These are phyloP conservation scores for Zalophus californianus DNA, from an alignment of 2,797 vertebrate genomes.

Conservation along the genomic window DNA sequence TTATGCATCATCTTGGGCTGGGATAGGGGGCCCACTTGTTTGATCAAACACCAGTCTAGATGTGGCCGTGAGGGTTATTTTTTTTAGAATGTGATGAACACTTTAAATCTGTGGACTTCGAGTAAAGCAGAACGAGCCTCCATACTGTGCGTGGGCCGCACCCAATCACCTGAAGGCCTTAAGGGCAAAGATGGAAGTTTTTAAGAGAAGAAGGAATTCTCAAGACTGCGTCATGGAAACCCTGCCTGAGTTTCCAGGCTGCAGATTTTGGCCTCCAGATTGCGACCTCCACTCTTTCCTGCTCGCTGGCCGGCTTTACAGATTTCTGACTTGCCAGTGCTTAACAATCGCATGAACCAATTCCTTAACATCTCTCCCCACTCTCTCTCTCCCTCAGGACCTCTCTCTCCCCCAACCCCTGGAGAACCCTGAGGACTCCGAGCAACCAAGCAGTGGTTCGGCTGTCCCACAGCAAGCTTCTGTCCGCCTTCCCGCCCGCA, in stretches of 20 bases:
- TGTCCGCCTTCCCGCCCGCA: rapidly evolving
- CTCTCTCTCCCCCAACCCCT: not conserved
- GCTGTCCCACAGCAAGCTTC: not conserved
- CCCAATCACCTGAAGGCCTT: not conserved
- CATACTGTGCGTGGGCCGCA: rapidly evolving
- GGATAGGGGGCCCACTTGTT: rapidly evolving
- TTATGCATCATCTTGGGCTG: rapidly evolving
- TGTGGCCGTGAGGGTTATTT: not conserved
- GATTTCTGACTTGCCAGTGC: not conserved
- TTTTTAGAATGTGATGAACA: not conserved
- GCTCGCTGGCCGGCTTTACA: not conserved
- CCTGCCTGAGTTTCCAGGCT: not conserved
- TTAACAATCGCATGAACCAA: rapidly evolving
- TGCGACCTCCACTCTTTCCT: rapidly evolving
- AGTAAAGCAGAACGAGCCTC: not conserved
- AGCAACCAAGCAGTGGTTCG: not conserved
- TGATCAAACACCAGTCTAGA: not conserved
- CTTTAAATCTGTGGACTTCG: not conserved
- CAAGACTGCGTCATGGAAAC: not conserved
- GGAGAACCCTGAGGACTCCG: not conserved
- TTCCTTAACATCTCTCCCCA: not conserved
- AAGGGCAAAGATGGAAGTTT: not conserved
- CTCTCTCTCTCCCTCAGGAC: not conserved
- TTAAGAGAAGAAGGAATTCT: not conserved
- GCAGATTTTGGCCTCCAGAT: not conserved